Conservation (phyloP, 2,888 invertebrate genomes). For the Ormyrus pomaceus region DNA sequence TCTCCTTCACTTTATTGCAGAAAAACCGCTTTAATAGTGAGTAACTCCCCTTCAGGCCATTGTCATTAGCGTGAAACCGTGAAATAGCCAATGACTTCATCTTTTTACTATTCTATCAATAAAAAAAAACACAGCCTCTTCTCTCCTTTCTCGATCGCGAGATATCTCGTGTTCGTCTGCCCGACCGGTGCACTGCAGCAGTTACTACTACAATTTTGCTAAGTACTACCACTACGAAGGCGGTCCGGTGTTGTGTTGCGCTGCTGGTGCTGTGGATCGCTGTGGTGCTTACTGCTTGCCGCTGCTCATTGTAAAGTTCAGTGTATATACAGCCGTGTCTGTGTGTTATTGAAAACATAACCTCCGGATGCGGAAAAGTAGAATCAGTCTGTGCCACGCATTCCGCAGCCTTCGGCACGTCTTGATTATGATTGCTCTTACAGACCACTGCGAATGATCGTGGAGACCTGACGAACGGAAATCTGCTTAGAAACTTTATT, state of each 20-base stretch:
- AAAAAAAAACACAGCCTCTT: neutral
- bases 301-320: too few relatives aligned
- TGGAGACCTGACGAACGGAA: constrained; percentile 7
- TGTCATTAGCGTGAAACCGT: constrained; percentile 34
- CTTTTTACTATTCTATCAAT: neutral
- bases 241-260: too few relatives aligned
- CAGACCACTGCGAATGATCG: neutral
- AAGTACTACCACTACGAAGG: too few relatives aligned
- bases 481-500: neutral
- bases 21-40: constrained; percentile 34
- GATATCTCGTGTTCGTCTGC: too few relatives aligned
- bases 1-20: constrained; percentile 39
- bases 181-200: too few relatives aligned
- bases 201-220: too few relatives aligned
- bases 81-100: constrained; percentile 43
- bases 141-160: too few relatives aligned
- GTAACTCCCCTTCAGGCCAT: constrained; percentile 30
- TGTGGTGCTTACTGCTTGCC: too few relatives aligned
- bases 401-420: constrained; percentile 33
- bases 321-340: neutral
- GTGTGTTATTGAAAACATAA: constrained; percentile 52
- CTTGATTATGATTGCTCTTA: neutral
- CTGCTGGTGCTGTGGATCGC: neutral
- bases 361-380: constrained; percentile 32
- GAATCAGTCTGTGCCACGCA: constrained; percentile 49